These are phyloP conservation scores for Delia radicum DNA, from an alignment of 1,140 invertebrate species.

Conservation along the genomic window DNA sequence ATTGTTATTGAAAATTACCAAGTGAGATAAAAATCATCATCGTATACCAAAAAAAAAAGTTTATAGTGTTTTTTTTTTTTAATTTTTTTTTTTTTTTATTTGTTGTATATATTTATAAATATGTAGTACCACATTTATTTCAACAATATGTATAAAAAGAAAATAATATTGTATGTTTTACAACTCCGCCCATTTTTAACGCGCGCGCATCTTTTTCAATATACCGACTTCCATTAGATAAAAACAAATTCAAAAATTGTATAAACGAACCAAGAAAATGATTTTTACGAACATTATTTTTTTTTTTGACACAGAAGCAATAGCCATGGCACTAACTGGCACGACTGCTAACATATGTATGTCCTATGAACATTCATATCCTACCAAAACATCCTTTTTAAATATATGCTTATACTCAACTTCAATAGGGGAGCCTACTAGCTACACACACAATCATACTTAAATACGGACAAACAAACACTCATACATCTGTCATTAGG, in stretches of 20 bases:
- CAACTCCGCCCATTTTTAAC: slow-evolving; percentile 55
- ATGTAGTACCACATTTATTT: neutral
- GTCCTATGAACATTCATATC: neutral
- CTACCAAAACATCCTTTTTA: neutral
- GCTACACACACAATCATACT: neutral
- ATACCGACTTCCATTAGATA: neutral
- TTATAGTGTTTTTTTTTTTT: neutral
- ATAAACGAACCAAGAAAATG: neutral
- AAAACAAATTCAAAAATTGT: neutral
- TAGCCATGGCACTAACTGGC: no score
- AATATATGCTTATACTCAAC: neutral
- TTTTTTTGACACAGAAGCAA: no score
- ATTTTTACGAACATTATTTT: neutral
- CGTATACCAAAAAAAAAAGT: neutral
- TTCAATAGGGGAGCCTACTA: neutral
- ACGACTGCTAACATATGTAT: neutral
- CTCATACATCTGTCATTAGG: neutral
- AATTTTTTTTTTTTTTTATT: neutral
- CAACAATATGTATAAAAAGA: neutral
- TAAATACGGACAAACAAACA: neutral
- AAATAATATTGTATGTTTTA: neutral
- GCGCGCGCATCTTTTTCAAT: slow-evolving; percentile 35
- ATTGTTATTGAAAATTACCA: neutral
- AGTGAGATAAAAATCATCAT: neutral
- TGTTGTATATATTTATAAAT: neutral